These are phyloP conservation scores for Girardinichthys multiradiatus DNA, from an alignment of 2,113 vertebrate genomes.

Conservation along the genomic window DNA sequence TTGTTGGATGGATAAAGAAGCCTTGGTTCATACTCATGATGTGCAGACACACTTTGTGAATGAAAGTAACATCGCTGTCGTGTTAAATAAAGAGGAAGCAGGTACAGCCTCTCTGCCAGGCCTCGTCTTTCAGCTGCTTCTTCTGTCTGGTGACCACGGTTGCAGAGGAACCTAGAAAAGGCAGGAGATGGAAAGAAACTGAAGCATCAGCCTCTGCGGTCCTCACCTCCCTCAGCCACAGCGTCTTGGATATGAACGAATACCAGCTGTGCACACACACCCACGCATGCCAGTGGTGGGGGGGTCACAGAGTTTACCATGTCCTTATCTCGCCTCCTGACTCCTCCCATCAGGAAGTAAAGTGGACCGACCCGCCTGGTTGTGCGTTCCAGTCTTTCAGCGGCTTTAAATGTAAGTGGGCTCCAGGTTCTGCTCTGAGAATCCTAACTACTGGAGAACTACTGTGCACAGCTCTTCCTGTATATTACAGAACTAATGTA, in stretches of 20 bases:
- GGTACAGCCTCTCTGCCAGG: no score
- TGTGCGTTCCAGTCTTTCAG: conserved; percentile 29
- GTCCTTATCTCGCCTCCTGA: conserved; percentile 57
- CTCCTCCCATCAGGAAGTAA: conserved; percentile 13
- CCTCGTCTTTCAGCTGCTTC: no score
- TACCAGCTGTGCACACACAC: conserved; percentile 53
- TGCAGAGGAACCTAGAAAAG: no score
- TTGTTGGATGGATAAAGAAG: not conserved
- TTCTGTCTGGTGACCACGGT: no score
- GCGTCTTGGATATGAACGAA: conserved; percentile 64
- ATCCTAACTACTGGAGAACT: not conserved
- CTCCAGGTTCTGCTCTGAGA: not conserved
- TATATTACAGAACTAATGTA: no score
- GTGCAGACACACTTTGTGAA: no score
- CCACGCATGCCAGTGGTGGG: conserved; percentile 44
- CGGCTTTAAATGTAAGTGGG: conserved; percentile 41
- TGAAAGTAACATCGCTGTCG: no score
- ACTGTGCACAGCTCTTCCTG: no score
- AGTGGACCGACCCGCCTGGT: conserved; percentile 21
- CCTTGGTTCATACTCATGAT: no score
- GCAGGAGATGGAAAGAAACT: no score
- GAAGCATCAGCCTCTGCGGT: conserved; percentile 16
- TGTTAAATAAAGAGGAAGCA: no score
- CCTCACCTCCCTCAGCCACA: no score
- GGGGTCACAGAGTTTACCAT: conserved; percentile 59